Evolutionary conservation across 2,113 vertebrate genomes (phyloP), one percentile per base, ranked within the genome.

Genomic region (Sprattus sprattus): DNA sequence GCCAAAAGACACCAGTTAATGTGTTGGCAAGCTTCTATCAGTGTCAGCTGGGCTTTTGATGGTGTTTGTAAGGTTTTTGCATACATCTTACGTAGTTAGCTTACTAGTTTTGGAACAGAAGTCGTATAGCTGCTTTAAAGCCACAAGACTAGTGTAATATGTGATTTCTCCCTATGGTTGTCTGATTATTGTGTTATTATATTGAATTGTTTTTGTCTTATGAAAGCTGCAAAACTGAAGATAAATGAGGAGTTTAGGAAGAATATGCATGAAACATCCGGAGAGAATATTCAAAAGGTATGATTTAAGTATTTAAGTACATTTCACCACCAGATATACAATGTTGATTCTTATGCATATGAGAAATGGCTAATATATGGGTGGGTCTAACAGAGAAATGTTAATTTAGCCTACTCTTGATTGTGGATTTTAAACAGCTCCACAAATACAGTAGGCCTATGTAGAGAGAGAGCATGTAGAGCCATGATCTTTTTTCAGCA

Each of bases 161-260:
- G 64, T 13, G 39, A 16, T 78, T 60, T 15, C 8, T n/a, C 4
- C 45, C 45, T 47, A 46, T 18, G 9, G 20, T 25, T 71, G 3
- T 16, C 47, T 25, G 57, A 50, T 86, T 84, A 50, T 82, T 78
- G 4, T 67, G 32, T 78, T 18, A 39, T 78, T 78, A 16, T 20
- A 6, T 60, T 18, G 4, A 78, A 11, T 32, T 32, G 28, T 20
- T 39, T 67, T 67, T 67, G 49, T 25, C 3, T n/a, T 18, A 18
- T 82, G 25, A 50, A 87, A 96, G 95, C 95, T 92, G 93, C 95
- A 15, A 93, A 91, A 67, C 86, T 91, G 85, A 94, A 95, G 89
- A 94, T 96, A 86, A 96, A 96, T 39, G 94, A 95, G 80, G 95
- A 95, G 89, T 96, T 95, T 85, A 86, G 50, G 45, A 95, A 94